Conservation (phyloP, 2,113 vertebrate genomes). For the Pelobates fuscus region DNA sequence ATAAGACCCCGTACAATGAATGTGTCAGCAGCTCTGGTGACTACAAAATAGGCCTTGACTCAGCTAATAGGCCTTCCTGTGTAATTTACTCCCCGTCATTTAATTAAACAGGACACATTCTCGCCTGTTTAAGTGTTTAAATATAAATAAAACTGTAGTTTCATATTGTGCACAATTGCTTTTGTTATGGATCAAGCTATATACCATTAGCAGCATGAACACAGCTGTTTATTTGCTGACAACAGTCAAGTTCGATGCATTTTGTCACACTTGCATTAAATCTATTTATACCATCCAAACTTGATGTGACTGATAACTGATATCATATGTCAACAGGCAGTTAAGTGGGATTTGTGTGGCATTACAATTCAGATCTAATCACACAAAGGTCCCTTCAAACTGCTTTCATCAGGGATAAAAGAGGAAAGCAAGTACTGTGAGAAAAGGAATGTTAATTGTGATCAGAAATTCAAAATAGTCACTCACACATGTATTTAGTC, state of each 20-base stretch:
- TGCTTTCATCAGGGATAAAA: constrained; percentile 11
- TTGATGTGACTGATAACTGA: background rate
- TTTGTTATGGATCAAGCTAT: background rate
- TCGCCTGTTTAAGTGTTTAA: background rate
- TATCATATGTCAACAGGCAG: constrained; percentile 3
- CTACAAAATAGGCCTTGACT: too few species aligned
- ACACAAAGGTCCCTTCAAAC: background rate
- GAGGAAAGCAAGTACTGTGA: background rate
- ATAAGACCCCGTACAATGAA: too few species aligned
- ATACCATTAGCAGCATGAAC: background rate
- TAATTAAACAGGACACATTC: background rate
- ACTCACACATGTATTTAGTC: background rate
- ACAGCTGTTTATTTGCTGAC: background rate
- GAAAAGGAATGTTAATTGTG: background rate
- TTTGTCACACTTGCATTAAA: background rate
- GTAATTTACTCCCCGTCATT: background rate
- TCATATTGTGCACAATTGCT: too few species aligned
- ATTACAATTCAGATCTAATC: constrained; percentile 8
- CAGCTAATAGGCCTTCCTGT: background rate
- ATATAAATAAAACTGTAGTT: background rate
- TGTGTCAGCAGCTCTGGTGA: too few species aligned
- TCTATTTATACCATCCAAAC: background rate
- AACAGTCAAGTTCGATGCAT: background rate
- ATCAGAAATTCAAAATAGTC: background rate
- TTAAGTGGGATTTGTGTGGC: constrained; percentile 1